Conservation (phyloP, 1,140 invertebrate species). For the Lepidurus apus region DNA sequence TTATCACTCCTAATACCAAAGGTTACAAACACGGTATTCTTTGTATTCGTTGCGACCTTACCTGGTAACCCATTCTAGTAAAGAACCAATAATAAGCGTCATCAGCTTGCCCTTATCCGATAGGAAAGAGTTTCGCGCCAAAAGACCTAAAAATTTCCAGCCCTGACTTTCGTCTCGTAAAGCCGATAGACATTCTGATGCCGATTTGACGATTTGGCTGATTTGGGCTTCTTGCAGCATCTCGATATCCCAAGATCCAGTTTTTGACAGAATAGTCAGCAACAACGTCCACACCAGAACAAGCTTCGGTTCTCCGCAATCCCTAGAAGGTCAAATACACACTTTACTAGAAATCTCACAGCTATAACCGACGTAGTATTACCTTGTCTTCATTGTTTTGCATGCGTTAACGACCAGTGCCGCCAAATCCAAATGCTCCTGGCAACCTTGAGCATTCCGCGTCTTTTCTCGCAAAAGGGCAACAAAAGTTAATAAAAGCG, state of each 20-base stretch:
- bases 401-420: neutral
- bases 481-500: neutral
- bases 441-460: neutral
- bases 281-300: neutral
- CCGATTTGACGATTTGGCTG: neutral
- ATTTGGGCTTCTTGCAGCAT: neutral
- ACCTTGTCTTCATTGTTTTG: neutral
- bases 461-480: neutral
- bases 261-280: neutral
- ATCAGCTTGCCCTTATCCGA: constrained; percentile 3
- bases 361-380: neutral
- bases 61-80: neutral
- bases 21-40: no score
- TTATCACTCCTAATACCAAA: neutral
- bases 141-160: neutral
- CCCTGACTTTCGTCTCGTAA: neutral
- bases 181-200: neutral
- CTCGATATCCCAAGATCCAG: neutral
- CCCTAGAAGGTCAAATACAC: neutral
- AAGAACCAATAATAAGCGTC: neutral
- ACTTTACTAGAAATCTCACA: neutral
- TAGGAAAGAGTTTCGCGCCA: neutral
- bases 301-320: neutral
- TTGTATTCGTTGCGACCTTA: neutral
- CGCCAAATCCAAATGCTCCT: neutral